A percentile compares a stretch with the other conserved stretches of the same genome.
Evolutionary conservation across 35 echinoderm and acorn worm species (phyloP).

Genomic region (Heliocidaris tuberculata): DNA sequence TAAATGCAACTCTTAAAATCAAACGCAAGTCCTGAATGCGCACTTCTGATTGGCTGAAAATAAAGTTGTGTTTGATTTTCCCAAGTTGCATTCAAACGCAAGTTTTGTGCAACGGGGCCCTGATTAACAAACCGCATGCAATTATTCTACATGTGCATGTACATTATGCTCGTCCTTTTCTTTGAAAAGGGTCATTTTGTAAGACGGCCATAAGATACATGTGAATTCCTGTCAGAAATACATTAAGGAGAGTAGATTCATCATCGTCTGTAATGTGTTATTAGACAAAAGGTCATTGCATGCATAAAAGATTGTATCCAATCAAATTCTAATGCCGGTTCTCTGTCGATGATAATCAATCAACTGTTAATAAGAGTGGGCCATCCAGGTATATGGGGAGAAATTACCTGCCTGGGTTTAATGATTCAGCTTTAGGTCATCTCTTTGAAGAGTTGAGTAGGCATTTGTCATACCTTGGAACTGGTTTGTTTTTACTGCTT

Average conservation of each 20-base stretch:
- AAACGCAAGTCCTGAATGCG: too few relatives aligned
- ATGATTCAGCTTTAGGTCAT: slow-evolving; percentile 11
- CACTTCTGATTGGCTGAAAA: too few relatives aligned
- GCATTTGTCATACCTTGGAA: too few relatives aligned
- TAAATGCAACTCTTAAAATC: too few relatives aligned
- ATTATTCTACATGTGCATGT: too few relatives aligned
- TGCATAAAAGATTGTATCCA: not conserved
- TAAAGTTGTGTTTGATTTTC: too few relatives aligned
- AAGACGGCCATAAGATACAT: not conserved
- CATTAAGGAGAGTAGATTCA: not conserved
- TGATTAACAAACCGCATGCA: too few relatives aligned
- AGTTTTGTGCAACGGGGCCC: too few relatives aligned
- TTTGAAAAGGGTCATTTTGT: not conserved
- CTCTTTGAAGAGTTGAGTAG: not conserved
- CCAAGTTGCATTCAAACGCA: too few relatives aligned
- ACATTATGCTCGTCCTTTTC: too few relatives aligned
- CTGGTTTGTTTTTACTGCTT: too few relatives aligned
- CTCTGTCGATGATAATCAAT: not conserved
- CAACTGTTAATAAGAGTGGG: not conserved
- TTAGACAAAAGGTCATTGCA: slow-evolving; percentile 12
- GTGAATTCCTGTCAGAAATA: not conserved
- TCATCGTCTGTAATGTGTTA: not conserved
- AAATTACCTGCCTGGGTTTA: not conserved
- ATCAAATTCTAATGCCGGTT: not conserved
- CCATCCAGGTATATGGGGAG: not conserved